These are phyloP conservation scores for Athripsodes cinereus DNA, from an alignment of 2,888 invertebrate species.

Conservation along the genomic window DNA sequence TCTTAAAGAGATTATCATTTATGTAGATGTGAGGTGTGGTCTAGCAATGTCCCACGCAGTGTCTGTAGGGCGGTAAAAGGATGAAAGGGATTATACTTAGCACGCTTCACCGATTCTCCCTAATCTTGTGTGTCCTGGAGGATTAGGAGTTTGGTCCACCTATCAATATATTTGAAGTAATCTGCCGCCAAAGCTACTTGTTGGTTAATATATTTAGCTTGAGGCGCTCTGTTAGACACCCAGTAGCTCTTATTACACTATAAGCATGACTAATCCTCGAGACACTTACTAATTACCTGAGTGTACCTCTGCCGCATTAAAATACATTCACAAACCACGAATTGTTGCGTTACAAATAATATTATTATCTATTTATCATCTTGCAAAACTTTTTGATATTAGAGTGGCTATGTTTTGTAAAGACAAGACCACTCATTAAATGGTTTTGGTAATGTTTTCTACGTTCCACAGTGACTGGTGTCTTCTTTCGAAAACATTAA, in stretches of 20 bases:
- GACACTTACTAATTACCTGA: too few species aligned
- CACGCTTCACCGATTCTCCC: slow-evolving; percentile 6
- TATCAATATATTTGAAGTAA: slow-evolving; percentile 12
- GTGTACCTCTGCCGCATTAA: too few species aligned
- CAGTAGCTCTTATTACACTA: too few species aligned
- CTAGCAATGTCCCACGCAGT: not conserved
- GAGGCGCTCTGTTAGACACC: not conserved
- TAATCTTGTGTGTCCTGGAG: slow-evolving; percentile 15
- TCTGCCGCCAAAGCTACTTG: slow-evolving; percentile 15
- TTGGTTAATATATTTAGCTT: slow-evolving; percentile 10
- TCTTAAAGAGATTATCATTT: too few species aligned
- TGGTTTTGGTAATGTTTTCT: not conserved
- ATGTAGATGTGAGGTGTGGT: not conserved
- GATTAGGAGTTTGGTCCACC: slow-evolving; percentile 19
- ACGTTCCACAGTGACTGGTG: not conserved
- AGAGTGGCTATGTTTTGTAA: too few species aligned
- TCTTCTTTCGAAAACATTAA: slow-evolving; percentile 2
- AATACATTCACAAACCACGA: too few species aligned
- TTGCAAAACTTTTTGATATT: too few species aligned
- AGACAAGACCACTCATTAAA: not conserved
- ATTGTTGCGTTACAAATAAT: too few species aligned
- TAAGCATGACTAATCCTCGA: too few species aligned
- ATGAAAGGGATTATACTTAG: slow-evolving; percentile 20
- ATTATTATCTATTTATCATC: too few species aligned
- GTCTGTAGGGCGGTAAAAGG: slow-evolving; percentile 6